Conservation (phyloP, 2,888 invertebrate species). For the Callosobruchus maculatus region DNA sequence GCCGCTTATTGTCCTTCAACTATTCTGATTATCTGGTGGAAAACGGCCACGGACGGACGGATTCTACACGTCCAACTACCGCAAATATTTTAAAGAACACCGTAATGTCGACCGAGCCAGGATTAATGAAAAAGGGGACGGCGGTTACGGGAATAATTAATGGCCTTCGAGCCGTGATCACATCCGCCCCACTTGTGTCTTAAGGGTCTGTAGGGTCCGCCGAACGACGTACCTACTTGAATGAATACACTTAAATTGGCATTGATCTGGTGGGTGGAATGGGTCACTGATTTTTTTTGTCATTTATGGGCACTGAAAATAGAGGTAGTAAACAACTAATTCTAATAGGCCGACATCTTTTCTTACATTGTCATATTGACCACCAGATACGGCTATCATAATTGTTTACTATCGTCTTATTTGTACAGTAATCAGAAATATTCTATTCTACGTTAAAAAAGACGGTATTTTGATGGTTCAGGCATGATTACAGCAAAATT, state of each 20-base stretch:
- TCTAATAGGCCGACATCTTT: too few relatives aligned
- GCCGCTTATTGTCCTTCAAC: not conserved
- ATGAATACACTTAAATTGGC: not conserved
- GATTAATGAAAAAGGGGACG: not conserved
- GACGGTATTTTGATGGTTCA: too few relatives aligned
- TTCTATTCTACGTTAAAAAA: too few relatives aligned
- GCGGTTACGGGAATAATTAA: not conserved
- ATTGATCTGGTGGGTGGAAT: not conserved
- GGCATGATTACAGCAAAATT: too few relatives aligned
- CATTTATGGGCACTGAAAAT: too few relatives aligned
- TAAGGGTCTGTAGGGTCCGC: not conserved
- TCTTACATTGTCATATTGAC: too few relatives aligned
- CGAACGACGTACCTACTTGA: not conserved
- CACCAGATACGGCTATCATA: too few relatives aligned
- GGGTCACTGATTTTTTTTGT: not conserved
- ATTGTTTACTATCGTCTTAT: too few relatives aligned
- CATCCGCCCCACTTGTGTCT: not conserved
- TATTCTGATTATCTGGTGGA: not conserved
- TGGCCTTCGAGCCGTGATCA: not conserved
- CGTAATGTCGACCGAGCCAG: not conserved
- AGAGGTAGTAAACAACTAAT: too few relatives aligned
- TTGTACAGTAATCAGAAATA: too few relatives aligned
- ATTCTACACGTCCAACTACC: not conserved
- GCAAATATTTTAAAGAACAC: not conserved
- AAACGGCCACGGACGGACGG: not conserved